A percentile compares a stretch with the other conserved stretches of the same genome.
phyloP scores from a whole-genome alignment of 2,797 vertebrate species.

The Urophycis tenuis region DNA sequence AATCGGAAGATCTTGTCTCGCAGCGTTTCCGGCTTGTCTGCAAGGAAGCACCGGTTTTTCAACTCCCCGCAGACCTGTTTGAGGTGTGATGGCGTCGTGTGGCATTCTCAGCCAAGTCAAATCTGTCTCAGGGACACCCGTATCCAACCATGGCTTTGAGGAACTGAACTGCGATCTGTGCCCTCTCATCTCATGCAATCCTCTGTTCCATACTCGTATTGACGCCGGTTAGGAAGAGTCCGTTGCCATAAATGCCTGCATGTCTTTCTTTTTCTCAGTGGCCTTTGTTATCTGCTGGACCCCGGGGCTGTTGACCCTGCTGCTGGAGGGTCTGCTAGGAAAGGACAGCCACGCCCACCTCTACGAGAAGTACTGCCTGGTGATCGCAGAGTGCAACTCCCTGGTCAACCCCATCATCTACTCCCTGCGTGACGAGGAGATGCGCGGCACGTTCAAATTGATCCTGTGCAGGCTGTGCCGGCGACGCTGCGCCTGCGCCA shows the following conservation, averaged over 20 bases:
- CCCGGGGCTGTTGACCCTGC: constrained; percentile 79
- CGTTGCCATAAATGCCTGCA: neutral
- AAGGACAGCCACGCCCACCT: constrained; percentile 67
- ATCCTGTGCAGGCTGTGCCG: constrained; percentile 79
- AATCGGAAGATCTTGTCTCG: too few species aligned
- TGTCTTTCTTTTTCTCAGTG: constrained; percentile 58
- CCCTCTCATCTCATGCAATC: neutral
- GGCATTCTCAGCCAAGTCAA: too few species aligned
- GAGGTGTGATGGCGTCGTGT: too few species aligned
- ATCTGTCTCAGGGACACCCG: too few species aligned
- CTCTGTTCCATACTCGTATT: neutral
- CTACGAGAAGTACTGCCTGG: constrained; percentile 86
- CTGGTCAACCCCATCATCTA: constrained; percentile 88
- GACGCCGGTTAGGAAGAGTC: neutral
- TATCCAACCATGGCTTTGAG: neutral
- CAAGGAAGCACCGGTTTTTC: too few species aligned
- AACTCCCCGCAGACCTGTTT: too few species aligned
- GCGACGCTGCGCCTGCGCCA: constrained; percentile 3
- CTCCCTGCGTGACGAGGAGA: constrained; percentile 82
- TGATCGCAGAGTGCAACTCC: constrained; percentile 87
- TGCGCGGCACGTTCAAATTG: constrained; percentile 80
- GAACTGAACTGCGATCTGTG: neutral
- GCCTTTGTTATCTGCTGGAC: constrained; percentile 97
- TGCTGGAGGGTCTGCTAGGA: constrained; percentile 82
- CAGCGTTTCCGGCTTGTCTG: too few species aligned